A percentile compares a stretch with the other conserved stretches of the same genome.
Evolutionary conservation across 2,797 vertebrate genomes (phyloP).

Genomic region (Gymnoscopelus braueri): DNA sequence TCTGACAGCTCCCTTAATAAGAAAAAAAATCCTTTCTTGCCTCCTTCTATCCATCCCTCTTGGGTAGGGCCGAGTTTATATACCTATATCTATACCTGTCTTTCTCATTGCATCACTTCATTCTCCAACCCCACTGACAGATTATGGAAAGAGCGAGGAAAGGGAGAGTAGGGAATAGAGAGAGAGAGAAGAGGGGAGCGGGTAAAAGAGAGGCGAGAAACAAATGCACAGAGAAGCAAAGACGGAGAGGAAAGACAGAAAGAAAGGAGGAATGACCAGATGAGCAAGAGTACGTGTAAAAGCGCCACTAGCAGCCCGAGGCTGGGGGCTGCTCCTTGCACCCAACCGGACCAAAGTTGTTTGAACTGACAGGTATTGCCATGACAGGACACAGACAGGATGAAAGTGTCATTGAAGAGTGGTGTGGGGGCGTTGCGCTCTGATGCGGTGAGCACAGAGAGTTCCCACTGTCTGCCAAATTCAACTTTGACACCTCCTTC

Average conservation of each 20-base stretch:
- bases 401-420: too few relatives aligned
- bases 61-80: constrained; percentile 38
- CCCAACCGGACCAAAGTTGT: too few relatives aligned
- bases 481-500: too few relatives aligned
- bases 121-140: constrained; percentile 55
- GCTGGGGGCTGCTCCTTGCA: too few relatives aligned
- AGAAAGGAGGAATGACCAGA: background rate
- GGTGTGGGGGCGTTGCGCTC: too few relatives aligned
- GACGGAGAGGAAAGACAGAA: background rate
- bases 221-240: background rate
- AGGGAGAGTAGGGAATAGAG: constrained; percentile 17
- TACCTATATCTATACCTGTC: constrained; percentile 68
- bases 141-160: constrained; percentile 34
- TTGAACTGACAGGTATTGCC: too few relatives aligned
- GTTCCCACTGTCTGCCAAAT: too few relatives aligned
- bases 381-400: too few relatives aligned
- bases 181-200: background rate
- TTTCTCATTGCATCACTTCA: constrained; percentile 61
- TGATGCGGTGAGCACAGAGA: too few relatives aligned
- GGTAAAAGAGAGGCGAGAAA: background rate
- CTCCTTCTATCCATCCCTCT: constrained; percentile 40
- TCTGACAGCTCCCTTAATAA: constrained; percentile 56
- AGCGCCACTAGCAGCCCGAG: too few relatives aligned
- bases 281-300: background rate
- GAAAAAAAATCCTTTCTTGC: constrained; percentile 21